Evolutionary conservation across 2,888 invertebrate species (phyloP).

Genomic region (Anarsia innoxiella): DNA sequence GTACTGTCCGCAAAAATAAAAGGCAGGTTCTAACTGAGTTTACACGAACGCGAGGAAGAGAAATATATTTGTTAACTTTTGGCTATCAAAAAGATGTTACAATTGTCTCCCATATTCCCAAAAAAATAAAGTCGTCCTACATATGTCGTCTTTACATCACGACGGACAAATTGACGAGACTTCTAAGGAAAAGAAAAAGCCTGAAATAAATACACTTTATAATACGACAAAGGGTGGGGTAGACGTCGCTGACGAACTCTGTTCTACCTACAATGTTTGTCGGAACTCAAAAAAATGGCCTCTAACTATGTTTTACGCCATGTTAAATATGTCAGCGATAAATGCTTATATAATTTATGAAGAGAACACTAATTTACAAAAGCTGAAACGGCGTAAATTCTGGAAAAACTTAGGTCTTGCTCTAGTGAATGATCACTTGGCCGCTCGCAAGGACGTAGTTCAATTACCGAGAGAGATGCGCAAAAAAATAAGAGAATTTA

Average conservation of each 20-base stretch:
- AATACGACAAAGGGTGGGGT: slow-evolving; percentile 27
- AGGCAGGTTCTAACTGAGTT: background rate
- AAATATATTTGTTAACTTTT: background rate
- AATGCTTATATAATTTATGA: no score
- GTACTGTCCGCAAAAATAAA: background rate
- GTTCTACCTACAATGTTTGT: slow-evolving; percentile 25
- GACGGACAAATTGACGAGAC: slow-evolving; percentile 19
- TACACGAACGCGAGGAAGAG: background rate
- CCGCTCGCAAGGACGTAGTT: no score
- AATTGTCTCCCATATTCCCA: no score
- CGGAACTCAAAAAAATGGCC: slow-evolving; percentile 25
- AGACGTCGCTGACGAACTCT: no score
- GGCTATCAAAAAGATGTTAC: no score
- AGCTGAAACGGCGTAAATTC: no score
- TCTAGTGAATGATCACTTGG: no score
- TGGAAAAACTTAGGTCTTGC: no score
- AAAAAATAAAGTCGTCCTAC: no score
- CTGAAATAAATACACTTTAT: slow-evolving; percentile 25
- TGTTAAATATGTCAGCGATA: slow-evolving; percentile 15
- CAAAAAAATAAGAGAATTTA: background rate
- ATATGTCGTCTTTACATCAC: slow-evolving; percentile 22
- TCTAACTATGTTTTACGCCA: slow-evolving; percentile 25
- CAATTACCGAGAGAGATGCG: background rate
- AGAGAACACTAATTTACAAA: no score
- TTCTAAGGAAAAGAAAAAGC: slow-evolving; percentile 17